Evolutionary conservation across 2,113 vertebrate genomes (phyloP).

Genomic region (Piprites chloris): DNA sequence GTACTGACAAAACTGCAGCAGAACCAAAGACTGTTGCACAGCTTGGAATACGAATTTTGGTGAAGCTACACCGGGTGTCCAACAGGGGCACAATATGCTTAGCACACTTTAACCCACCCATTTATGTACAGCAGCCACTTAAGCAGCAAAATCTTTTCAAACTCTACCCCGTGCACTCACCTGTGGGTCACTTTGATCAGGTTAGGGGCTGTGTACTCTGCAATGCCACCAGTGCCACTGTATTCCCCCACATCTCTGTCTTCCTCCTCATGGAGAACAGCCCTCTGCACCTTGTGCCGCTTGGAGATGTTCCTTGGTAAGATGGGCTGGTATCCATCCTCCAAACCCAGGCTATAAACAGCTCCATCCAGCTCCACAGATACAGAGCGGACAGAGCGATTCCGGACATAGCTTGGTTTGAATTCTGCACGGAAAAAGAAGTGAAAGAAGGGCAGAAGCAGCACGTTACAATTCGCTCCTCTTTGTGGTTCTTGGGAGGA

Average conservation of each 20-base stretch:
- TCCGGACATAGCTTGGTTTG: slow-evolving; percentile 75
- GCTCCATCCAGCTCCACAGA: slow-evolving; percentile 78
- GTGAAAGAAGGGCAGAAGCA: not conserved
- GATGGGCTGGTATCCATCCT: slow-evolving; percentile 72
- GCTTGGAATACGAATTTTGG: not conserved
- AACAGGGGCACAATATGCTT: not conserved
- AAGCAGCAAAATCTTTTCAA: not conserved
- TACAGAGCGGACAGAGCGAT: slow-evolving; percentile 83
- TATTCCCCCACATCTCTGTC: slow-evolving; percentile 81
- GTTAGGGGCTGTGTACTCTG: slow-evolving; percentile 73
- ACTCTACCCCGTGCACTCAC: slow-evolving; percentile 33
- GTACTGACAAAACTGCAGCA: not conserved
- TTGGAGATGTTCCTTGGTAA: slow-evolving; percentile 76
- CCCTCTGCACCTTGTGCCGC: slow-evolving; percentile 48
- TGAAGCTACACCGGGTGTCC: not conserved
- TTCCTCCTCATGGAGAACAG: slow-evolving; percentile 53
- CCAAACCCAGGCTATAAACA: slow-evolving; percentile 75
- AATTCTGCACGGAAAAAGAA: slow-evolving; percentile 71
- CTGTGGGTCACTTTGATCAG: slow-evolving; percentile 94
- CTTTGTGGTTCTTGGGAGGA: not conserved
- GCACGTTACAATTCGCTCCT: not conserved
- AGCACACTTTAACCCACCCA: not conserved
- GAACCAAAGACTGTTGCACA: not conserved
- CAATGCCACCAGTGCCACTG: slow-evolving; percentile 83
- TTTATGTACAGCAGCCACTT: not conserved